Conservation (phyloP, 53 echinoderm and acorn worm species). For the Apostichopus leukothele region DNA sequence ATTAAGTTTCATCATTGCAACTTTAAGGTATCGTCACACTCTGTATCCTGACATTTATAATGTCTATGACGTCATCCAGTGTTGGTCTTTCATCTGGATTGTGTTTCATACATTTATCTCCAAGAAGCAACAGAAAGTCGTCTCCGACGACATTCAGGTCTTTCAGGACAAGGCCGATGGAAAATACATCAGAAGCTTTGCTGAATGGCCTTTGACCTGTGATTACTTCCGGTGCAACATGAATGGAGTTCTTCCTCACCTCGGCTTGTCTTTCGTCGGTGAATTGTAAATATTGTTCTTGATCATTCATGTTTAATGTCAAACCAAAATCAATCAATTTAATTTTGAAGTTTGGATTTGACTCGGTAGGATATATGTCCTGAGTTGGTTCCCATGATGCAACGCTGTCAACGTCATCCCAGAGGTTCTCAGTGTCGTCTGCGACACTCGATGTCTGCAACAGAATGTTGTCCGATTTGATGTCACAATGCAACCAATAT, state of each 20-base stretch:
- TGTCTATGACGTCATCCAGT: too few relatives aligned
- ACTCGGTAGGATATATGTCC: neutral
- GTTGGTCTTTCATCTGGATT: too few relatives aligned
- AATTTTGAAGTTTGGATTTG: neutral
- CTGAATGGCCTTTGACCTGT: slow-evolving; percentile 17
- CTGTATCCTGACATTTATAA: too few relatives aligned
- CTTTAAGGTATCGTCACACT: too few relatives aligned
- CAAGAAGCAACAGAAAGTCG: too few relatives aligned
- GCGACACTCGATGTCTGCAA: neutral
- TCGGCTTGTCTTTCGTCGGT: slow-evolving; percentile 12
- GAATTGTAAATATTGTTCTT: neutral
- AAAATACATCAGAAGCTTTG: slow-evolving; percentile 3
- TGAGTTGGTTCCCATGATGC: slow-evolving; percentile 14
- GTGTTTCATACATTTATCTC: too few relatives aligned
- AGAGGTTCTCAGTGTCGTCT: neutral
- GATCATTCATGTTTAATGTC: slow-evolving; percentile 6
- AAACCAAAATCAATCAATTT: slow-evolving; percentile 30
- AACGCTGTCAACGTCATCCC: slow-evolving; percentile 10
- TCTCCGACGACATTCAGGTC: too few relatives aligned
- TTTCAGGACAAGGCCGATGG: neutral
- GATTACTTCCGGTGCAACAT: slow-evolving; percentile 26
- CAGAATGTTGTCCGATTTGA: slow-evolving; percentile 17
- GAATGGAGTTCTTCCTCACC: neutral
- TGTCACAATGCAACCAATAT: slow-evolving; percentile 10
- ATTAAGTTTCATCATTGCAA: neutral